A percentile compares a stretch with the other conserved stretches of the same genome.
phyloP scores from a whole-genome alignment of 1,140 invertebrate genomes.

The Saccostrea glomerata region DNA sequence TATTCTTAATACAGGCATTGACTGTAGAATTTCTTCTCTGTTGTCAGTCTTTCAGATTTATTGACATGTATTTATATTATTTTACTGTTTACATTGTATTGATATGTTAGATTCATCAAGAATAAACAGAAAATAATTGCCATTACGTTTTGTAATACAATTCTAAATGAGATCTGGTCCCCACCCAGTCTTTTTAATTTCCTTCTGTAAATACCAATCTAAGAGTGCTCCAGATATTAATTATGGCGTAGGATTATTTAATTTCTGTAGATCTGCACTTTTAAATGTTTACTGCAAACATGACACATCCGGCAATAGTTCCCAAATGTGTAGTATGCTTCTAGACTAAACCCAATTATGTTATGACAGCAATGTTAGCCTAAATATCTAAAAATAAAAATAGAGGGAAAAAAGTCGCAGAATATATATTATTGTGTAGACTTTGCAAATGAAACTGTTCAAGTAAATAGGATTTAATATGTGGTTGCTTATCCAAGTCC shows the following conservation, averaged over 20 bases:
- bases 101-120: neutral
- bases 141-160: neutral
- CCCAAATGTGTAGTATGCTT: neutral
- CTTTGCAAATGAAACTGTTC: too few relatives aligned
- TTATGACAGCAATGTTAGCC: neutral
- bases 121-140: slow-evolving; percentile 13
- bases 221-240: slow-evolving; percentile 1
- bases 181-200: slow-evolving; percentile 14
- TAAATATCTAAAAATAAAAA: too few relatives aligned
- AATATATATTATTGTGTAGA: too few relatives aligned
- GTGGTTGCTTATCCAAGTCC: too few relatives aligned
- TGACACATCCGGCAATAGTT: neutral
- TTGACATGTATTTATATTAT: neutral
- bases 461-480: too few relatives aligned
- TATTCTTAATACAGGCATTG: too few relatives aligned
- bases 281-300: neutral
- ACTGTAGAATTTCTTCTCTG: neutral
- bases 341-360: slow-evolving; percentile 12
- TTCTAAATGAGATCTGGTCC: neutral
- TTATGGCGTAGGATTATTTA: neutral
- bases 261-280: slow-evolving; percentile 3
- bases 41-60: slow-evolving; percentile 8
- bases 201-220: slow-evolving; percentile 3
- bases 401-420: too few relatives aligned
- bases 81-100: neutral